Base-by-base conservation (phyloP, 2,113 vertebrate species). In the Lipotes vexillifer region DNA sequence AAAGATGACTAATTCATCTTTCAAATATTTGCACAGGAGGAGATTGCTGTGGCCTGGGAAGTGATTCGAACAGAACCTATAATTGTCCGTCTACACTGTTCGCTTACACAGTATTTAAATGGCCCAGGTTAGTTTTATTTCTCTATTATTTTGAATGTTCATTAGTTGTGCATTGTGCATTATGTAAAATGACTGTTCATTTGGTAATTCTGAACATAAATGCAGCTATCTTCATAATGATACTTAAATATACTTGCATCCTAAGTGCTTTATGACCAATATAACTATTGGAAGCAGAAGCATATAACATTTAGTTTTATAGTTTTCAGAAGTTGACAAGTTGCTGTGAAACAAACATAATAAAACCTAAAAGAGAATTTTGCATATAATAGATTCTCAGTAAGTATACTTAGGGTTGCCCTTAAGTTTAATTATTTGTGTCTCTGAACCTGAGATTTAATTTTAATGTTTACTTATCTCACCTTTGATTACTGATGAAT, bases 31-130 rank as follows among this genome's bases (percentile, higher is more conserved):
- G 94, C 94, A 77, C 94, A 99, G 99, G 99, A 99, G 98, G 99
- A 99, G 98, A 99, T 99, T 97, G 99, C 99, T 97, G 98, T 99
- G 97, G 99, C 99, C 77, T 99, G 99, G 99, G 99, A 99, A 97
- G 99, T 99, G 66, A 99, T 99, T 98, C 99, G 99, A 88, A 99
- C 99, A 94, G 99, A 99, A 96, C 99, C 99, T 57, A 99, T 99
- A 96, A 99, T 99, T 94, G 99, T 99, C 95, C 98, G 99, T 14
- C 98, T 99, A 90, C 99, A 99, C 98, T 99, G 99, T 97, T 99
- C 99, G 12, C 99, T 99, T 49, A 99, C 99, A 12, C 99, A 99
- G 96, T 99, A 99, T 98, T 99, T 99, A 97, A 99, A 99, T 97
- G 99, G 99, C 96, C 99, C 99, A 98, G 99, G 99, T 99, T 80